phyloP scores from a whole-genome alignment of 30 jellyfish, hydroid and myxozoan species.

The Rhopilema esculentum region DNA sequence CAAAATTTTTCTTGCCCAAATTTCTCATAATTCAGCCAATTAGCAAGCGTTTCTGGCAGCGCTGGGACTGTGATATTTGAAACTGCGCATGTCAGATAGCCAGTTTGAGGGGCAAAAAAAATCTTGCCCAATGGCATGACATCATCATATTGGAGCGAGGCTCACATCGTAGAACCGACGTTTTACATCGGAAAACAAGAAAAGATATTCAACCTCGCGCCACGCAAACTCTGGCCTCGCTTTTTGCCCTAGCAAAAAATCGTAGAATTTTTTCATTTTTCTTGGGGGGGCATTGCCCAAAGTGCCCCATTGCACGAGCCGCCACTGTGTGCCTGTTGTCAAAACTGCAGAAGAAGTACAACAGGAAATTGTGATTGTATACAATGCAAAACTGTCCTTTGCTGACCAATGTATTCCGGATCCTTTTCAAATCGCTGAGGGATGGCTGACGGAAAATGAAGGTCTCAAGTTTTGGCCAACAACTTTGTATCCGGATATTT shows the following conservation, averaged over 20 bases:
- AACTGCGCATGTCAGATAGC: constrained; percentile 9
- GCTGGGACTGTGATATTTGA: background rate
- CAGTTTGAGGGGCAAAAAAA: constrained; percentile 23
- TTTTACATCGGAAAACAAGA: background rate
- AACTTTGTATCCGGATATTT: constrained; percentile 51
- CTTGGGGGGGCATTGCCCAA: constrained; percentile 59
- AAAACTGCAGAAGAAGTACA: constrained; percentile 59
- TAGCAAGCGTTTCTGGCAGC: background rate
- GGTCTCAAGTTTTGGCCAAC: constrained; percentile 59
- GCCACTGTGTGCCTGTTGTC: constrained; percentile 43
- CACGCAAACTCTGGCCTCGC: background rate
- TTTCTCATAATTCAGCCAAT: constrained; percentile 21
- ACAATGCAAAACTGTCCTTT: constrained; percentile 2
- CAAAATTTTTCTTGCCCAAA: background rate
- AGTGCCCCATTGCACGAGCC: constrained; percentile 60
- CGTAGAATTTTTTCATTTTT: background rate
- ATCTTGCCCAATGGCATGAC: constrained; percentile 29
- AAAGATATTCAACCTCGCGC: background rate
- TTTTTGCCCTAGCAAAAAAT: background rate
- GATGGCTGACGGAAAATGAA: constrained; percentile 56
- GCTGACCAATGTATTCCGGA: constrained; percentile 39
- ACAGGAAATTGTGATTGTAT: constrained; percentile 17
- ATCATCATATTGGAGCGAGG: background rate
- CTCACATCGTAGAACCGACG: background rate
- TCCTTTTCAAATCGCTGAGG: constrained; percentile 28